Evolutionary conservation across 2,888 invertebrate genomes (phyloP), one percentile per base, ranked within the genome.

Genomic region (Neria commutata): DNA sequence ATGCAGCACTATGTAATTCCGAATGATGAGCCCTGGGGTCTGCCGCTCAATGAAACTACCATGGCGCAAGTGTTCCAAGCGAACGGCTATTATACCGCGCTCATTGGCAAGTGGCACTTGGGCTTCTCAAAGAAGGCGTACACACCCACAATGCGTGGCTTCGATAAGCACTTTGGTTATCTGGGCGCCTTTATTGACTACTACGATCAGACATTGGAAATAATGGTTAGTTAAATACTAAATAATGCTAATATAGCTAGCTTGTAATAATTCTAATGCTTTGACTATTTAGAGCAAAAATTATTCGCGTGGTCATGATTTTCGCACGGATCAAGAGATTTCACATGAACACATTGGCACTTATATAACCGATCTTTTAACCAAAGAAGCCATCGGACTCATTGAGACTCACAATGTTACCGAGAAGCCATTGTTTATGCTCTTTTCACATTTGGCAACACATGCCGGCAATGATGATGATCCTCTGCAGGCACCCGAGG

Each of bases 101-200:
- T 93, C 5, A 86, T 96, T 8, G 96, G 96, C 21, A 96, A 96
- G 84, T 95, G 95, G 95, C 91, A 92, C 79, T 85, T 95, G 60
- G 95, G 95, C 4, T 92, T 89, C 85, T 89, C 88, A 66, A 84
- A 86, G 53, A 71, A 70, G 14, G 66, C 64, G 0, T 84, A 83
- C 73, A 87, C 90, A 10, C 93, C 94, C 1, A 86, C 86, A 0
- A 81, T 82, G 64, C 84, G 93, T 48, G 94, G 94, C 4, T 96
- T 92, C 71, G 88, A 92, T 69, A 85, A 87, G 1, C 92, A 94
- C 77, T 90, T 88, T 73, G 96, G 96, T 1, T 94, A 93, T 75
- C 89, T 91, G 84, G 89, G 89, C 58, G 93, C 94, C 1, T 89
- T 86, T 69, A 86, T 92, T 58, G 91, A 92, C 76, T 96, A 95